Conservation (phyloP, 2,888 invertebrate genomes). For the Caenorhabditis virilis region DNA sequence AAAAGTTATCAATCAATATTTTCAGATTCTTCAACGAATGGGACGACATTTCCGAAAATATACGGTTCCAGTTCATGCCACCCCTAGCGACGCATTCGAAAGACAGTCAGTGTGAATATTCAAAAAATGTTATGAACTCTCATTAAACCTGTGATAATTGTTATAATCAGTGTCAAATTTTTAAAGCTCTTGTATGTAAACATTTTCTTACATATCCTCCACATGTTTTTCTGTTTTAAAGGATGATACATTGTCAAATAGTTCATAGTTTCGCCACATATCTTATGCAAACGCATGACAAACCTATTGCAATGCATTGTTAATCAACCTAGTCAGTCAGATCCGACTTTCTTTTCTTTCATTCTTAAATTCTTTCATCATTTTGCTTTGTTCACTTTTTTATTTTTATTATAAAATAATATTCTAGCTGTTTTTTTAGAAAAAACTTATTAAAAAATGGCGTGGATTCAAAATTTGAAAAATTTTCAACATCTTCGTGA, state of each 20-base stretch:
- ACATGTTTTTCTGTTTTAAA: no score
- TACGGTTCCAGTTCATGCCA: constrained; percentile 1
- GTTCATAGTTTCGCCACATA: no score
- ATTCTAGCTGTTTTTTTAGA: background rate
- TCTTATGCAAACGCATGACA: no score
- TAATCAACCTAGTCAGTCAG: background rate
- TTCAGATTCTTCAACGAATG: constrained; percentile 5
- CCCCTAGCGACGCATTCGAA: constrained; percentile 2
- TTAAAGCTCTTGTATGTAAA: background rate
- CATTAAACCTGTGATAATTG: no score
- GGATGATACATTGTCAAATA: no score
- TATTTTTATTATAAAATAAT: background rate
- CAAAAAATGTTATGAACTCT: no score
- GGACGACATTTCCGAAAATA: constrained; percentile 8
- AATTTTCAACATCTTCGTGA: constrained; percentile 57
- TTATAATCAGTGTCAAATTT: no score
- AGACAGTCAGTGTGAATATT: background rate
- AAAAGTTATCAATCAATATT: no score
- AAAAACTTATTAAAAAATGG: constrained; percentile 31
- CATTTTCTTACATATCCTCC: no score
- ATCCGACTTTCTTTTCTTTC: constrained; percentile 4
- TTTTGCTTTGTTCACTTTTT: background rate
- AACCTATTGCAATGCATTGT: background rate
- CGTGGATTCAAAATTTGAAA: constrained; percentile 62
- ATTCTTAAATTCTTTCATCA: background rate